Evolutionary conservation across 1,140 invertebrate species (phyloP), one percentile per base, ranked within the genome.

Genomic region (Drosophila equinoxialis): DNA sequence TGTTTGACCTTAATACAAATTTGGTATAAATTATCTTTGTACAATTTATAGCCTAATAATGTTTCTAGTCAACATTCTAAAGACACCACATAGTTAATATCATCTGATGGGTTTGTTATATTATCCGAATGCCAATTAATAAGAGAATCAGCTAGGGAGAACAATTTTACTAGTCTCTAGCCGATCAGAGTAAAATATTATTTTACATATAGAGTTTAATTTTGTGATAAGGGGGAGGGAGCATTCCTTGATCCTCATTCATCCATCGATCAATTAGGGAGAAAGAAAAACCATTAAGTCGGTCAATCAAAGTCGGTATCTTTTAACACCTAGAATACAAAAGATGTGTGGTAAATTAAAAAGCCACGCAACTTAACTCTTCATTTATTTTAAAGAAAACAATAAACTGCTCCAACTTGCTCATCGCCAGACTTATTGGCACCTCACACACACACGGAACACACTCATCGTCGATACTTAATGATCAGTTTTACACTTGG

Each of bases 401-500:
- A 77, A 74, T 65, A 68, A 66, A 61, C 68, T 74, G 68, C 63
- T 64, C 65, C 69, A 79, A 58, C 59, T 30, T 60, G 76, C 65
- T 59, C 63, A 51, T 51, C 17, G 42, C 70, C 77, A 87, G 84
- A 89, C 84, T 71, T 68, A 74, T 75, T 81, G 84, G 84, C 84
- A 89, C 84, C 85, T 23, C 61, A 60, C 30, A 30, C 30, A 30
- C 41, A 68, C 51, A 58, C 26, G 55, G 4, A 30, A 59, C 39
- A 73, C 42, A 48, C 42, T 48, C 8, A 51, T 63, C 58, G 54
- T 65, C 58, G 42, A 58, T 69, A 48, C 63, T 84, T 89, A 84
- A 84, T 79, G 67, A 84, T 89, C 63, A 66, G 58, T 76, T 89
- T 81, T 70, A 84, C 85, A 89, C 84, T 89, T 89, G 67, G 81